Percentiles rank a stretch among this genome's conserved stretches.
Evolutionary conservation across 2,797 vertebrate species (phyloP).

Genomic region (Tiaroga cobitis): DNA sequence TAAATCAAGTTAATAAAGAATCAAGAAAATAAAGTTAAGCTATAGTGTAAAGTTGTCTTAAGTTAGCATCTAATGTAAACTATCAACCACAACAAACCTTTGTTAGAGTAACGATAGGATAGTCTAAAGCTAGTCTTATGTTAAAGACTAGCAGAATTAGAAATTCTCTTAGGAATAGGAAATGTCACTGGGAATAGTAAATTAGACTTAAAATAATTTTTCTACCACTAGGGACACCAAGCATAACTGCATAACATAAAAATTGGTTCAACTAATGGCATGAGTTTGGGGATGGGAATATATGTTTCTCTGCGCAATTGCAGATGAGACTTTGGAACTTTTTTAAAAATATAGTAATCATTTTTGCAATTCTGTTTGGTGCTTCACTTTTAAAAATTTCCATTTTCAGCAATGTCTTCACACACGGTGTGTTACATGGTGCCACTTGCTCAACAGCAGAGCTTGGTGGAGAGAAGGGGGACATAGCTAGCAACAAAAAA

Average conservation of each 20-base stretch:
- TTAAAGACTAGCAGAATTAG: neutral
- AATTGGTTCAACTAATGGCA: neutral
- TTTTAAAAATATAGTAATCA: neutral
- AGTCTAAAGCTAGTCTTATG: neutral
- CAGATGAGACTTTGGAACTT: neutral
- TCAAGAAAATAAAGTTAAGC: no score
- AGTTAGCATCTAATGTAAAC: neutral
- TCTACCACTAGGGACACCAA: no score
- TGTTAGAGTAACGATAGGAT: neutral
- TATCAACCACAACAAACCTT: neutral
- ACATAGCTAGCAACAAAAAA: neutral
- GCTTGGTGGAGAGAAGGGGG: neutral
- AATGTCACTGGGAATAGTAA: neutral
- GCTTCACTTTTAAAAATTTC: neutral
- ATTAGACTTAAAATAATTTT: neutral
- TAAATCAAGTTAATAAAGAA: no score
- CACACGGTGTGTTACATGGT: neutral
- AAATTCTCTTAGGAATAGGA: neutral
- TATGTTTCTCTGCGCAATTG: neutral
- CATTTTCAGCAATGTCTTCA: neutral
- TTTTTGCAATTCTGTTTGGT: neutral
- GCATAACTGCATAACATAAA: neutral
- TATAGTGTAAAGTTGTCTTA: neutral
- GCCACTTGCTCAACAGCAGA: constrained; percentile 30
- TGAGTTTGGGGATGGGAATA: no score